phyloP scores from a whole-genome alignment of 2,797 vertebrate species.

The Heterohyrax brucei region DNA sequence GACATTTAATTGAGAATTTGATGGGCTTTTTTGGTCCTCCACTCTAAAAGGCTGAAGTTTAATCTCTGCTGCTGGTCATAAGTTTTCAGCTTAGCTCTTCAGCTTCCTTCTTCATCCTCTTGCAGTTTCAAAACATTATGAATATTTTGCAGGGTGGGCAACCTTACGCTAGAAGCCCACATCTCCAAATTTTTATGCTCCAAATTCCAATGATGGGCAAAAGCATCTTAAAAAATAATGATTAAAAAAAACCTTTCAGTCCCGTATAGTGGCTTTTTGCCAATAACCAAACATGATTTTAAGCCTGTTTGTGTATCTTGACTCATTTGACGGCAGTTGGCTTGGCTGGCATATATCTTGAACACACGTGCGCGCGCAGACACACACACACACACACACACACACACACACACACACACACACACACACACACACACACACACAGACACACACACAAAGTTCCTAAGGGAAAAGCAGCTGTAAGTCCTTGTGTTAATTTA shows the following conservation, averaged over 20 bases:
- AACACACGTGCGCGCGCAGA: too few relatives aligned
- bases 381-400: too few relatives aligned
- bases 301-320: not conserved
- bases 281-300: not conserved
- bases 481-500: not conserved
- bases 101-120: not conserved
- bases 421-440: too few relatives aligned
- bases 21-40: not conserved
- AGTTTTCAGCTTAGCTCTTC: too few relatives aligned
- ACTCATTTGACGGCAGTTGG: too few relatives aligned
- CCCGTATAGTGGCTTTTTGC: not conserved
- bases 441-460: too few relatives aligned
- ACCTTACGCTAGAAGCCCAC: not conserved
- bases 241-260: not conserved
- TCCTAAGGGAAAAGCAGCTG: not conserved
- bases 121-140: not conserved
- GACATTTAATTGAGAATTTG: not conserved
- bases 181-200: not conserved
- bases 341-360: too few relatives aligned
- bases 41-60: not conserved
- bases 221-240: not conserved
- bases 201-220: not conserved
- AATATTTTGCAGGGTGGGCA: not conserved
- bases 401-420: too few relatives aligned
- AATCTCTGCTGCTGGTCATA: too few relatives aligned